Base-by-base conservation (phyloP, 2,888 invertebrate species). In the Leptinotarsa peninsularis region DNA sequence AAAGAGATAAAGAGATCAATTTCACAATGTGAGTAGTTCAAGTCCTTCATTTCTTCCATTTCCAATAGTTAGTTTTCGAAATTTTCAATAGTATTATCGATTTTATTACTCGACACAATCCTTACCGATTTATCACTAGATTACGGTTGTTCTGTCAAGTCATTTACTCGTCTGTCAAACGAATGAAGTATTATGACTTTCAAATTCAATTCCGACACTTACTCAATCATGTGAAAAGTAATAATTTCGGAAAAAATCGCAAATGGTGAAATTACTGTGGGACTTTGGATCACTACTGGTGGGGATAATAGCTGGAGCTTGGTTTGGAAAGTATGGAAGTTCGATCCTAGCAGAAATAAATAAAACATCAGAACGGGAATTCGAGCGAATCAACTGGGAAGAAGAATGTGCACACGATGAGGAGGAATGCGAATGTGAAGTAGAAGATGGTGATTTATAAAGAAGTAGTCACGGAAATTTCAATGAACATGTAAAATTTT, bases 181-280 rank as follows among this genome's bases (percentile, higher is more conserved):
- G 27, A n/a, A 27, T 43, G 33, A 63, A 17, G 33, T 63, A 33
- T 58, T 15, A 58, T 58, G 43, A 63, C 27, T 63, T 33, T 33
- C 63, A 63, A 43, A 58, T 58, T 63, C 63, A 43, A 13, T 63
- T 5, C 43, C 33, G 27, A 63, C 63, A 63, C 63, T 63, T 33
- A 27, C 43, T n/a, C 63, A 63, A 63, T 27, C 63, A 63, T 63
- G 63, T 63, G 63, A 63, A 33, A 43, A 63, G 63, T 33, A 63
- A 33, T 63, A 33, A 27, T 54, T 58, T 70, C 54, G 18, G 58
- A 43, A 56, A 33, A 67, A 49, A 58, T 71, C 21, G 4, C 66
- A 60, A 75, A 83, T 83, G 83, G 82, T 78, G 75, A 82, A 81
- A 80, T 77, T 82, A 50, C 54, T 82, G 73, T 74, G 73, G 60